phyloP scores from a whole-genome alignment of 2,797 vertebrate species.

The Ataeniobius toweri region DNA sequence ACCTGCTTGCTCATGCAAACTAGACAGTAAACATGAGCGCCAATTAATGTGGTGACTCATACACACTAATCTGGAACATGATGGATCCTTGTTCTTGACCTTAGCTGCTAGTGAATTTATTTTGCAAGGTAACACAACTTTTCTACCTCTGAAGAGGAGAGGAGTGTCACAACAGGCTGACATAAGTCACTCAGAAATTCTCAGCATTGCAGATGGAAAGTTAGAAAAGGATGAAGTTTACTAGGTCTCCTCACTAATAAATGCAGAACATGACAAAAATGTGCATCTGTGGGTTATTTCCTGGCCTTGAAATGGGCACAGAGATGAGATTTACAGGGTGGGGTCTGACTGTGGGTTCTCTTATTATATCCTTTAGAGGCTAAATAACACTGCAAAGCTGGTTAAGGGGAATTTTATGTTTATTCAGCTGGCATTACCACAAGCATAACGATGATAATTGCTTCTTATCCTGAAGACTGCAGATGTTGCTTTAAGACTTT shows the following conservation, averaged over 20 bases:
- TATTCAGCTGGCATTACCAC: neutral
- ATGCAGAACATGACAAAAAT: slow-evolving; percentile 14
- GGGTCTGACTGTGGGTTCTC: slow-evolving; percentile 22
- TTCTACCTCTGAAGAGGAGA: slow-evolving; percentile 40
- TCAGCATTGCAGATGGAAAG: slow-evolving; percentile 5
- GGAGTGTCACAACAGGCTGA: slow-evolving; percentile 12
- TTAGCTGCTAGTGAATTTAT: slow-evolving; percentile 48
- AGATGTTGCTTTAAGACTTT: neutral
- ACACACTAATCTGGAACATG: slow-evolving; percentile 28
- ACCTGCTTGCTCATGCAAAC: slow-evolving; percentile 40
- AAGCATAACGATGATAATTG: neutral
- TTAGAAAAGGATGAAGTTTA: slow-evolving; percentile 33
- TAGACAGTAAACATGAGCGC: slow-evolving; percentile 21
- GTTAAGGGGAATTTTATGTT: neutral
- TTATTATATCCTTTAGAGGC: slow-evolving; percentile 13
- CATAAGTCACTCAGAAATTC: neutral
- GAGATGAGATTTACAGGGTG: slow-evolving; percentile 18
- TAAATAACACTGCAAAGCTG: neutral
- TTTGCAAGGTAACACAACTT: slow-evolving; percentile 20
- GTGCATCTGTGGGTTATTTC: slow-evolving; percentile 11
- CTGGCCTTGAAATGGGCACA: slow-evolving; percentile 36
- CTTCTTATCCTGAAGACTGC: neutral
- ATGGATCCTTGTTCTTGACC: slow-evolving; percentile 43
- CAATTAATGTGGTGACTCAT: slow-evolving; percentile 10
- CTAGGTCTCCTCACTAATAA: slow-evolving; percentile 26